phyloP scores from a whole-genome alignment of 1,140 invertebrate genomes.

The Diachasma alloeum region DNA sequence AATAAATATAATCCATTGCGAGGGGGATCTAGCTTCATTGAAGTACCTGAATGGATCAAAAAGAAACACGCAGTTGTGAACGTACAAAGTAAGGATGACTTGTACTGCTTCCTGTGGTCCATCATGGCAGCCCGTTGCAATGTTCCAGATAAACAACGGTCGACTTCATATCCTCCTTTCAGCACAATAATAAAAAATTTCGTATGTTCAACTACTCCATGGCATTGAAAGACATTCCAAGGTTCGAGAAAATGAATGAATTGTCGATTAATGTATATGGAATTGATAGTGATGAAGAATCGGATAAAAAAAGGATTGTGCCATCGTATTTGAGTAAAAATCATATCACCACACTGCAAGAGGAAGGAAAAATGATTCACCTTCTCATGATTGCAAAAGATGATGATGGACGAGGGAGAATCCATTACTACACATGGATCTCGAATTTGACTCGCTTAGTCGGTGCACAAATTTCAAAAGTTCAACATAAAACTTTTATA shows the following conservation, averaged over 20 bases:
- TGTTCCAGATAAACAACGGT: neutral
- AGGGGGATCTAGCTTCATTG: neutral
- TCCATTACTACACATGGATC: slow-evolving; percentile 30
- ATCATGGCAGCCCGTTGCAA: neutral
- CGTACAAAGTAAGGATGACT: no score
- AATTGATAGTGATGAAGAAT: slow-evolving; percentile 23
- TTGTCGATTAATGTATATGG: slow-evolving; percentile 40
- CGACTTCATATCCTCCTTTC: neutral
- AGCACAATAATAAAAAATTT: neutral
- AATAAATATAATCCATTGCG: neutral
- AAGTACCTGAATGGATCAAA: no score
- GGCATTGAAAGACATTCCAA: neutral
- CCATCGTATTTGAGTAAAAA: slow-evolving; percentile 41
- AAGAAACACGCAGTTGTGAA: no score
- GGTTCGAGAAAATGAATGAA: slow-evolving; percentile 49
- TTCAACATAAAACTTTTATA: neutral
- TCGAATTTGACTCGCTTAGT: slow-evolving; percentile 23
- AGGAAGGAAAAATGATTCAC: slow-evolving; percentile 8
- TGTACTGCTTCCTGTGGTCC: neutral
- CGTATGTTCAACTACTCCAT: neutral
- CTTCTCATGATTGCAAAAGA: neutral
- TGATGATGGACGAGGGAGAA: neutral
- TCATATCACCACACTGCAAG: slow-evolving; percentile 17
- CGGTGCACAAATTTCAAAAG: slow-evolving; percentile 18
- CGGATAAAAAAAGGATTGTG: slow-evolving; percentile 30